These are phyloP conservation scores for Protosalanx chinensis DNA, from an alignment of 2,797 vertebrate genomes.

Conservation along the genomic window DNA sequence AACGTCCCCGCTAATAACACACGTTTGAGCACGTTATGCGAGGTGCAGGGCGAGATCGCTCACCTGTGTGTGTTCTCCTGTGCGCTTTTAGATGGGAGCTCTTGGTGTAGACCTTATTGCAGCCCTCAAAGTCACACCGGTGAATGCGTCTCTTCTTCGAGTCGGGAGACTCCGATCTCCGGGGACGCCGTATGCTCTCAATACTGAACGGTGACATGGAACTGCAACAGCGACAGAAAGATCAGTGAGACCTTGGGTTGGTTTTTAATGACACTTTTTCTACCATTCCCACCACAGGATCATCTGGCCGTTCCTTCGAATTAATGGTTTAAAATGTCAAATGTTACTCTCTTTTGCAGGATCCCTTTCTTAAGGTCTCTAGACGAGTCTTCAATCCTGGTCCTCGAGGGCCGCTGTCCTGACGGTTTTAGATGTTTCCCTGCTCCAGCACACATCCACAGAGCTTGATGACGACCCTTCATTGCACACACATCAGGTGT, in stretches of 20 bases:
- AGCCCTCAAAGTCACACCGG: slow-evolving; percentile 98
- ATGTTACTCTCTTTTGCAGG: no score
- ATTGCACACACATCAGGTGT: no score
- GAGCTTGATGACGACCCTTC: no score
- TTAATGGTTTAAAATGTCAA: no score
- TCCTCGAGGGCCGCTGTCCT: no score
- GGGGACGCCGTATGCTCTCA: slow-evolving; percentile 95
- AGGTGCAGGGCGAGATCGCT: slow-evolving; percentile 7
- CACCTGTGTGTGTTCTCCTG: slow-evolving; percentile 96
- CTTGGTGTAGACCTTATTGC: slow-evolving; percentile 99
- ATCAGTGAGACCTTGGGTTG: not conserved
- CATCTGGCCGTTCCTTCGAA: no score
- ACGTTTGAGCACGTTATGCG: not conserved
- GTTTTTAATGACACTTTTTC: not conserved
- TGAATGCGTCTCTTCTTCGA: slow-evolving; percentile 98
- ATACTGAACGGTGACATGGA: slow-evolving; percentile 99
- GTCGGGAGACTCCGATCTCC: slow-evolving; percentile 95
- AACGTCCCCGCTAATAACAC: not conserved
- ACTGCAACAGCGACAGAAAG: slow-evolving; percentile 68
- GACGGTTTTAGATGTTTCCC: no score
- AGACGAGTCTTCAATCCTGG: no score
- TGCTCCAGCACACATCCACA: no score
- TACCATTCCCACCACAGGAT: no score
- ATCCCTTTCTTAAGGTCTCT: no score
- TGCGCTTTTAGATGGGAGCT: slow-evolving; percentile 99